Percentiles rank a stretch among this genome's conserved stretches.
Evolutionary conservation across 1,140 invertebrate genomes (phyloP).

Genomic region (Gerris buenoi): DNA sequence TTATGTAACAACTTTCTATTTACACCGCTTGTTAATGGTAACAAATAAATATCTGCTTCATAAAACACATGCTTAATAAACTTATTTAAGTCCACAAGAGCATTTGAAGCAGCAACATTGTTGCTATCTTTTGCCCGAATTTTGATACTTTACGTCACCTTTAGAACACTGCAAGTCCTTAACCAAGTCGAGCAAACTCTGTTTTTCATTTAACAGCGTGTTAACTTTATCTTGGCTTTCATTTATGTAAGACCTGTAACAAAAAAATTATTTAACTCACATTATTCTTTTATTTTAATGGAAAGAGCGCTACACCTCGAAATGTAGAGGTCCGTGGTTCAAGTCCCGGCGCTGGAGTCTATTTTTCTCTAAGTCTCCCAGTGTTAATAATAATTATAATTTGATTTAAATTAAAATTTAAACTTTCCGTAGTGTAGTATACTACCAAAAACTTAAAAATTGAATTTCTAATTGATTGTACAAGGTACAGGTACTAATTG

Average conservation of each 20-base stretch:
- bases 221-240: slow-evolving; percentile 56
- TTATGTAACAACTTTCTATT: background rate
- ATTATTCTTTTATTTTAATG: too few species aligned
- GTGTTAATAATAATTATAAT: too few species aligned
- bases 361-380: too few species aligned
- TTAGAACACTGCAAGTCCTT: slow-evolving; percentile 33
- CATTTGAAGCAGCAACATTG: slow-evolving; percentile 45
- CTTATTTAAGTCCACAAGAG: slow-evolving; percentile 21
- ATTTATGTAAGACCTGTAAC: slow-evolving; percentile 34
- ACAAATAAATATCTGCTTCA: background rate
- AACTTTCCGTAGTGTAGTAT: too few species aligned
- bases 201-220: slow-evolving; percentile 52
- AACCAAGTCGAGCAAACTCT: slow-evolving; percentile 42
- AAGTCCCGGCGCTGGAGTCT: too few species aligned
- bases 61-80: background rate
- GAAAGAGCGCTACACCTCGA: too few species aligned
- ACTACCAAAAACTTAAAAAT: too few species aligned
- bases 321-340: too few species aligned
- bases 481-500: too few species aligned
- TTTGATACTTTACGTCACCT: slow-evolving; percentile 28
- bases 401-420: too few species aligned
- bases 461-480: too few species aligned
- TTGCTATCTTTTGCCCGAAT: slow-evolving; percentile 46
- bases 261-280: too few species aligned
- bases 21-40: background rate